Evolutionary conservation across 1,140 invertebrate genomes (phyloP).

Genomic region (Drosophila pectinifera): DNA sequence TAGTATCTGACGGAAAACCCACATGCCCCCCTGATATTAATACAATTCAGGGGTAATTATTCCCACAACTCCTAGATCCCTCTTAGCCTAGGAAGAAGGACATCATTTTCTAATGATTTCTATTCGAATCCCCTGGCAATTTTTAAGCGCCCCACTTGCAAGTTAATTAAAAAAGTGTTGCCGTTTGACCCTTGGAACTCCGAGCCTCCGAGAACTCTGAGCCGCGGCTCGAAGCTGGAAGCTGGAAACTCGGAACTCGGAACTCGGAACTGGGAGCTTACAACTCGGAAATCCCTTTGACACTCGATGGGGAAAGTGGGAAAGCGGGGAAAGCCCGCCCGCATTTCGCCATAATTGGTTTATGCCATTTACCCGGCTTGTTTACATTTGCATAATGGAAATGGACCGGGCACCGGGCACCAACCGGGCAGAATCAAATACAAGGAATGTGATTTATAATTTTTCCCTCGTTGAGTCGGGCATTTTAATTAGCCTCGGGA

Average conservation of each 20-base stretch:
- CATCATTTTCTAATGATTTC: slow-evolving; percentile 26
- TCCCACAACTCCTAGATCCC: background rate
- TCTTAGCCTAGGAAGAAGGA: background rate
- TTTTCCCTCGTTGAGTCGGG: slow-evolving; percentile 38
- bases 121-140: background rate
- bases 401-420: background rate
- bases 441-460: slow-evolving; percentile 62
- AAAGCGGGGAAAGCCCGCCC: slow-evolving; percentile 24
- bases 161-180: slow-evolving; percentile 64
- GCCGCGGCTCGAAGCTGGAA: background rate
- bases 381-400: slow-evolving; percentile 58
- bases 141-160: slow-evolving; percentile 9
- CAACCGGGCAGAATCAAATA: slow-evolving; percentile 29
- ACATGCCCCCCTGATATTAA: too few relatives aligned
- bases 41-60: slow-evolving; percentile 34
- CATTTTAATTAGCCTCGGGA: slow-evolving; percentile 50
- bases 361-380: slow-evolving; percentile 59
- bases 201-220: background rate
- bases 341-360: slow-evolving; percentile 62
- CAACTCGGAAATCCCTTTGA: slow-evolving; percentile 49
- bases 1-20: too few relatives aligned
- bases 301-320: slow-evolving; percentile 38
- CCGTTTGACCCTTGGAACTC: slow-evolving; percentile 45
- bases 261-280: too few relatives aligned
- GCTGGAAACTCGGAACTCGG: background rate